Conservation (phyloP, 2,888 invertebrate genomes). For the Leptopilina myrica region DNA sequence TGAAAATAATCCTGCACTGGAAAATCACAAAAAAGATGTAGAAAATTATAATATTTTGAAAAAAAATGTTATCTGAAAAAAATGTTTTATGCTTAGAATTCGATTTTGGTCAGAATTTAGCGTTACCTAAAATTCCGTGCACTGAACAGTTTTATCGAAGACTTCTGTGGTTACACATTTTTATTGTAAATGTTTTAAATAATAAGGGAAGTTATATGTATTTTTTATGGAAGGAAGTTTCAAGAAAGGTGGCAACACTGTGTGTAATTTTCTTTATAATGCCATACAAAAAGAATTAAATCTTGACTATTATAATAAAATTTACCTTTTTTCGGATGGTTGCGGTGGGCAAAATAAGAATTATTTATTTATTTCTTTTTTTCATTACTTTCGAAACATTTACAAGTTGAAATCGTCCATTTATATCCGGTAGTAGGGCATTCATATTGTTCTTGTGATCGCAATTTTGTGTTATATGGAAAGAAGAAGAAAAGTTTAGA, state of each 20-base stretch:
- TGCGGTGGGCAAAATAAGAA: not conserved
- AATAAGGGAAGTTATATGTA: constrained; percentile 33
- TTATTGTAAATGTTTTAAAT: too few relatives aligned
- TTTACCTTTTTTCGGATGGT: constrained; percentile 43
- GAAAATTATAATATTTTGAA: too few relatives aligned
- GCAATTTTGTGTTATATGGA: not conserved
- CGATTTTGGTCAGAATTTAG: too few relatives aligned
- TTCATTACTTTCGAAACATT: not conserved
- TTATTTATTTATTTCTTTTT: not conserved
- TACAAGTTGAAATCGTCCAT: not conserved
- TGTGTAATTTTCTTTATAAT: constrained; percentile 8
- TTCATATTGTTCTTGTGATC: not conserved
- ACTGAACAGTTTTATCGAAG: too few relatives aligned
- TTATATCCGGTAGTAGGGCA: not conserved
- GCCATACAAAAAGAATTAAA: constrained; percentile 18
- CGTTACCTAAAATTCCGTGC: too few relatives aligned
- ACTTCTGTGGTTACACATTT: too few relatives aligned
- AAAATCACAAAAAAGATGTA: too few relatives aligned
- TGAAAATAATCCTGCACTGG: too few relatives aligned
- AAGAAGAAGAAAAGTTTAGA: not conserved
- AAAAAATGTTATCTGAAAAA: too few relatives aligned
- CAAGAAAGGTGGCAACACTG: constrained; percentile 44
- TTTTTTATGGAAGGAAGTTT: constrained; percentile 41
- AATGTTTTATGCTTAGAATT: too few relatives aligned
- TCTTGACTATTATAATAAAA: constrained; percentile 20